Evolutionary conservation across 2,113 vertebrate species (phyloP), one percentile per base, ranked within the genome.

Genomic region (Bungarus multicinctus): DNA sequence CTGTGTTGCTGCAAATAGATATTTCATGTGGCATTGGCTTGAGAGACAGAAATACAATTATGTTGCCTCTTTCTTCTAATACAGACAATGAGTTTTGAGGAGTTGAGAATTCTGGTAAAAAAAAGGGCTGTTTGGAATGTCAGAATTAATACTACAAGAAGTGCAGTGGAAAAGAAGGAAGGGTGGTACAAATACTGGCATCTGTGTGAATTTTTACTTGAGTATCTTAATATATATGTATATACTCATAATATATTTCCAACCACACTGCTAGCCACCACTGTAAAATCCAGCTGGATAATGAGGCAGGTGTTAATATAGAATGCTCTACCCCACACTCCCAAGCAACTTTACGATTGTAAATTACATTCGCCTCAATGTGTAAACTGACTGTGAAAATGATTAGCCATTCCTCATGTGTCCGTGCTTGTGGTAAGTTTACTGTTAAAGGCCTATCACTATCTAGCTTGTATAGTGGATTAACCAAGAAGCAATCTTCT

Each of bases 1-100:
- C 93, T 88, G 95, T 90, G 60, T 94, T 91, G 93, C 94, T 95
- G 94, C 94, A 95, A 94, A 95, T 60, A 94, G 90, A 23, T 92
- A 47, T 95, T 96, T 95, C 95, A 96, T 12, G 1, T 0, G 94
- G 94, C 96, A 87, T 85, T 2, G 0, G 8, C 93, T 96, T 85
- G 89, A 55, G 91, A 96, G 90, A 89, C 90, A 2, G 94, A 95
- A 96, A 93, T 92, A 89, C 3, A 2, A 64, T 81, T n/a, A n/a
- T 92, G 85, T 91, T 94, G 89, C 87, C 93, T 92, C 95, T 92
- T 64, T n/a, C 90, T 93, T 93, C 93, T 91, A 85, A 93, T 91
- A 95, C 89, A 25, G 85, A 92, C 88, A 94, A 85, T 30, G 92
- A 64, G 53, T 94, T 97, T 93, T 91, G 4, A 20, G 95, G 94